A percentile compares a stretch with the other conserved stretches of the same genome.
These are phyloP conservation scores for Brevimyrus niger DNA, from an alignment of 2,113 vertebrate genomes.

Conservation along the genomic window DNA sequence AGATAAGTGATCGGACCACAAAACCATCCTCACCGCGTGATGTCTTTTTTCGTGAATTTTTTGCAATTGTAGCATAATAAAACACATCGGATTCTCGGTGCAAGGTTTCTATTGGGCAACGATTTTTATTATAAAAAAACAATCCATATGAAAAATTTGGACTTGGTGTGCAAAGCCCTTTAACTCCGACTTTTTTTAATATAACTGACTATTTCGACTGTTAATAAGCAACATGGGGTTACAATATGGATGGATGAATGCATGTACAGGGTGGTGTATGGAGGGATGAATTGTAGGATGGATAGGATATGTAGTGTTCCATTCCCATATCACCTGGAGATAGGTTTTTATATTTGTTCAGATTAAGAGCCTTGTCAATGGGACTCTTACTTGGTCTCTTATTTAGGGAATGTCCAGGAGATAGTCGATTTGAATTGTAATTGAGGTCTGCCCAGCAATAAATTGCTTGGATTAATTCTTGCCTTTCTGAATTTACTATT, in stretches of 20 bases:
- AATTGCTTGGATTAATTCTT: neutral
- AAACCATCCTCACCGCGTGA: neutral
- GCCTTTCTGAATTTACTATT: neutral
- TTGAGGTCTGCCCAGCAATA: neutral
- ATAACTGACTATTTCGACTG: neutral
- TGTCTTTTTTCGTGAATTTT: neutral
- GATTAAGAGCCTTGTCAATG: neutral
- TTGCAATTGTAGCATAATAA: neutral
- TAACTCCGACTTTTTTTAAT: neutral
- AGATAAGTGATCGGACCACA: neutral
- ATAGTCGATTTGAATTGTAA: neutral
- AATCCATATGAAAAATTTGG: neutral
- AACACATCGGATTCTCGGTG: neutral
- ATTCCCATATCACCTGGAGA: neutral
- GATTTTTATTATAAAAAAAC: too few species aligned
- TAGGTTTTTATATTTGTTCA: neutral
- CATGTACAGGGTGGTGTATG: neutral
- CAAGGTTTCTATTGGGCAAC: neutral
- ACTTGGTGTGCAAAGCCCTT: neutral
- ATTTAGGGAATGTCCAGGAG: neutral
- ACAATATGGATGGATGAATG: neutral
- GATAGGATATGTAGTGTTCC: neutral
- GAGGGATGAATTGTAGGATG: neutral
- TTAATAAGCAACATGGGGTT: neutral
- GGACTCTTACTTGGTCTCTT: neutral